Evolutionary conservation across 2,888 invertebrate genomes (phyloP), one percentile per base, ranked within the genome.

Genomic region (Thymelicus lineola): DNA sequence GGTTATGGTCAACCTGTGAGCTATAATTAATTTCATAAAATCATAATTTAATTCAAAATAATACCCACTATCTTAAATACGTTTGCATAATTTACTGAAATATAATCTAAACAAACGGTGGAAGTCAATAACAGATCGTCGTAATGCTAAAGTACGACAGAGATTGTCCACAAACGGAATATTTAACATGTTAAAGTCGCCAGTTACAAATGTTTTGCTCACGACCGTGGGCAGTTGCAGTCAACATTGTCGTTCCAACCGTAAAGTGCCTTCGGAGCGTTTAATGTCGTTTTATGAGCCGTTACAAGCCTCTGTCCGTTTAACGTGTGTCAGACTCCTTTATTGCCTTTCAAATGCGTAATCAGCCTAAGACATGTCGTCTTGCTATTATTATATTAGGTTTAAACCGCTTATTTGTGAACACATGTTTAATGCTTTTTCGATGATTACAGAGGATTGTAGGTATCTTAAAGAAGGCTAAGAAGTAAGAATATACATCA

Each of bases 201-300:
- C 28, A 55, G 55, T 55, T 55, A 55, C 55, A 55, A 55, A 55
- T 55, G 55, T 55, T 17, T 55, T 28, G 55, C 28, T 50, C 38
- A 38, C 9, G 17, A 73, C 72, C 71, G 70, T 66, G 72, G 67
- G 65, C 75, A 77, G 76, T 76, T 77, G 75, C 76, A 76, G 74
- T 78, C 73, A 84, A 90, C 90, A 89, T 83, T 90, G 90, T 91
- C 84, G 85, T 83, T 80, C 50, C n/a, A 77, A 78, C 82, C 80
- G 79, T 89, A 84, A 86, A 88, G 83, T 82, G 80, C 80, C 82
- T 83, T 83, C 85, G 83, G 86, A 86, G 80, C 85, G 84, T 88
- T 88, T 89, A 89, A 89, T 85, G 84, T 81, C 82, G 75, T 84
- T 90, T 91, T 90, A 91, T 87, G 85, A 84, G 79, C 87, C 83